Evolutionary conservation across 2,888 invertebrate genomes (phyloP).

Genomic region (Idaea dimidiata): DNA sequence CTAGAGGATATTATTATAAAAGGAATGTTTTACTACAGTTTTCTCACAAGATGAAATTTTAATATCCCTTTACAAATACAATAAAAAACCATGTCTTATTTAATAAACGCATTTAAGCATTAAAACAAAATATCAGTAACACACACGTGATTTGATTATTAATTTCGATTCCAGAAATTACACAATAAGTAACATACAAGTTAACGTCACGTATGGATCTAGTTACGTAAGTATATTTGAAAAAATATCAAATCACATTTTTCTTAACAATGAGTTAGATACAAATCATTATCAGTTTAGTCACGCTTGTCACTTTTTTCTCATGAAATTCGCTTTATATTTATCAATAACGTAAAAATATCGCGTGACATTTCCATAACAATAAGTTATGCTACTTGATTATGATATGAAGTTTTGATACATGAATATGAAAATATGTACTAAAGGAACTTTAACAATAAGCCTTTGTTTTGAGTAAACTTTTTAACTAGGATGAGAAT

Average conservation of each 20-base stretch:
- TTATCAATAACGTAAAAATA: conserved; percentile 12
- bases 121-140: not conserved
- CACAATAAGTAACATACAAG: not conserved
- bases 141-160: not conserved
- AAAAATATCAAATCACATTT: not conserved
- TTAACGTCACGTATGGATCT: not conserved
- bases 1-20: conserved; percentile 59
- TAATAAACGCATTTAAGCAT: not conserved
- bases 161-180: not conserved
- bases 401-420: not conserved
- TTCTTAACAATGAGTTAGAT: conserved; percentile 21
- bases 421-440: no score
- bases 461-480: no score
- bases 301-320: conserved; percentile 32
- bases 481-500: not conserved
- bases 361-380: conserved; percentile 13
- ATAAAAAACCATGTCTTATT: not conserved
- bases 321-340: conserved; percentile 22
- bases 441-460: no score
- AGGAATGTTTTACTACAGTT: conserved; percentile 18
- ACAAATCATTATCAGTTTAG: conserved; percentile 29
- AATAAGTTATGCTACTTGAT: not conserved
- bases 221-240: no score
- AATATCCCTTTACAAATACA: conserved; percentile 7
- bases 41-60: conserved; percentile 10